Evolutionary conservation across 1,140 invertebrate species (phyloP).

Genomic region (Drosophila takahashii): DNA sequence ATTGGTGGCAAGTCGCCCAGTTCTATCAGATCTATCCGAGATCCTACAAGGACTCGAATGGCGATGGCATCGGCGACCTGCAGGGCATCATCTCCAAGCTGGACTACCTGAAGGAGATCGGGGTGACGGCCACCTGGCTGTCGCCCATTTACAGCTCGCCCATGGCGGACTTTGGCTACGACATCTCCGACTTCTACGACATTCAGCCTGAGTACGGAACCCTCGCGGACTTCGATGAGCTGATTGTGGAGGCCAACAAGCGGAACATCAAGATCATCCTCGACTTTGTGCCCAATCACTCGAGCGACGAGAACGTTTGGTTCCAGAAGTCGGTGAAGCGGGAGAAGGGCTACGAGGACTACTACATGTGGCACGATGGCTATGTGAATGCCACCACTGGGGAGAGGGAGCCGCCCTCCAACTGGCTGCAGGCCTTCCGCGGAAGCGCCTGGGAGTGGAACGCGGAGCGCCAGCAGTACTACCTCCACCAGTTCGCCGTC

Average conservation of each 20-base stretch:
- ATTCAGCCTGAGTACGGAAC: constrained; percentile 90
- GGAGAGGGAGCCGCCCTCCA: constrained; percentile 86
- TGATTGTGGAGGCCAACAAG: constrained; percentile 87
- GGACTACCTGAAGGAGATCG: constrained; percentile 86
- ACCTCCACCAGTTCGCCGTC: constrained; percentile 88
- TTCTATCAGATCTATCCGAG: constrained; percentile 90
- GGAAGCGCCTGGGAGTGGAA: constrained; percentile 89
- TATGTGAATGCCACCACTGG: constrained; percentile 67
- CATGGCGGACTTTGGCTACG: constrained; percentile 89
- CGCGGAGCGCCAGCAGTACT: constrained; percentile 87
- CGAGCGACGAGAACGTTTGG: constrained; percentile 89
- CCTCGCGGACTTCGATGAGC: constrained; percentile 89
- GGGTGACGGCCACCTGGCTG: constrained; percentile 88
- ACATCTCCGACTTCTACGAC: constrained; percentile 89
- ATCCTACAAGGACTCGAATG: constrained; percentile 89
- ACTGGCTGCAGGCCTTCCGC: constrained; percentile 88
- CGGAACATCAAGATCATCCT: constrained; percentile 77
- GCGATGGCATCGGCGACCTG: constrained; percentile 89
- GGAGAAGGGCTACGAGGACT: constrained; percentile 87
- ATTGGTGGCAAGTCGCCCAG: constrained; percentile 89
- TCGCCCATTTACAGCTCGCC: constrained; percentile 90
- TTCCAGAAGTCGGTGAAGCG: constrained; percentile 88
- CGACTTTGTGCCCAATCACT: constrained; percentile 89
- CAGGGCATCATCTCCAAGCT: constrained; percentile 86
- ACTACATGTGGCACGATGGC: constrained; percentile 89